Base-by-base conservation (phyloP, 1,140 invertebrate genomes). In the Nephila pilipes region DNA sequence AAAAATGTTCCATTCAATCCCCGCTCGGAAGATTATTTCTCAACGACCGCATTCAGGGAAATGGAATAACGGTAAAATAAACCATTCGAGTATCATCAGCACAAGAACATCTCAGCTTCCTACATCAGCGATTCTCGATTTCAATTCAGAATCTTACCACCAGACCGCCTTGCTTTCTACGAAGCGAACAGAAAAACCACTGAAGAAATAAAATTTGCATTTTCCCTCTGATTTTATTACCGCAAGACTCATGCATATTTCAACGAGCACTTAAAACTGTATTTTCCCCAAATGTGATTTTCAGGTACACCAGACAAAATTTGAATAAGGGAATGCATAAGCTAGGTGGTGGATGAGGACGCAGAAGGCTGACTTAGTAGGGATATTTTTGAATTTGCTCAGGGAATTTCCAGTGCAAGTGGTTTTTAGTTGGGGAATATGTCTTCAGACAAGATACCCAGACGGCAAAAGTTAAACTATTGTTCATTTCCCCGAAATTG, bases 201-300 rank as follows among this genome's bases (percentile, higher is more conserved):
- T 32, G 20, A 60, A 58, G 57, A 60, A 85, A 57, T 60, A 54
- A 85, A 85, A 85, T 85, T 60, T 60, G 29, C 54, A 85, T 58
- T 85, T 85, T 60, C n/a, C 32, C 25, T 85, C 29, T 85, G 83
- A 85, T 85, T 85, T 85, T 85, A 85, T 85, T 85, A 54, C 83
- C 83, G 5, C 54, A 60, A 32, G 65, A 20, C 83, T 85, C 83
- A 60, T 85, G 83, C 83, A 85, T 85, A 85, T 85, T 85, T 85
- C 83, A 85, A 60, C 54, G 83, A 29, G 54, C 83, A 85, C 83
- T 85, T 85, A 85, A 85, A 85, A 85, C 57, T 60, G 36, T 85
- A 85, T 85, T 85, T 85, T 85, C 83, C 29, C 57, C 57, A 54
- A 60, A 85, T 85, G 83, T 57, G 83, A 29, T 54, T 85, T 57